A percentile compares a stretch with the other conserved stretches of the same genome.
Evolutionary conservation across 2,113 vertebrate genomes (phyloP).

Genomic region (Austrofundulus limnaeus): DNA sequence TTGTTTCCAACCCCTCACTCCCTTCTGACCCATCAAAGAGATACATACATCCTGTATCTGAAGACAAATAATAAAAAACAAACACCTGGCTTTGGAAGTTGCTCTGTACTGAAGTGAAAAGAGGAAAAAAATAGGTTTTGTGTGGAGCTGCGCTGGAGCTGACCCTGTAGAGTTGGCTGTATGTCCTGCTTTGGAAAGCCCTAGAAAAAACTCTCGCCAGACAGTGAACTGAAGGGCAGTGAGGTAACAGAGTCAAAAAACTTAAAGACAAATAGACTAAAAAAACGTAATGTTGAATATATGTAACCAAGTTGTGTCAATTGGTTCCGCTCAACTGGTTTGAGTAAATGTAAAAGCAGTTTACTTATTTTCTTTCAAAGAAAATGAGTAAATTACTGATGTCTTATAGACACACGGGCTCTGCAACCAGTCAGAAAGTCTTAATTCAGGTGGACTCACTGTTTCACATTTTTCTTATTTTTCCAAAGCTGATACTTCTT

Average conservation of each 20-base stretch:
- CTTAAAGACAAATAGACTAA: slow-evolving; percentile 48
- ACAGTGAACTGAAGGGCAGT: slow-evolving; percentile 59
- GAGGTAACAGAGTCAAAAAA: slow-evolving; percentile 44
- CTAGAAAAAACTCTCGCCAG: slow-evolving; percentile 58
- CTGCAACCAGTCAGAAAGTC: no score
- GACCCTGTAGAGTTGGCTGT: slow-evolving; percentile 65
- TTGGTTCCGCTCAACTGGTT: no score
- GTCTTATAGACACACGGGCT: slow-evolving; percentile 19
- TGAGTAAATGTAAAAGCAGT: no score
- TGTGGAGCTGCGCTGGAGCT: slow-evolving; percentile 38
- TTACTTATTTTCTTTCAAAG: slow-evolving; percentile 29
- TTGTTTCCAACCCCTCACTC: slow-evolving; percentile 60
- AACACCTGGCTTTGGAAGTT: slow-evolving; percentile 54
- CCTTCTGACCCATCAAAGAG: slow-evolving; percentile 56
- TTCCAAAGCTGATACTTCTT: neutral
- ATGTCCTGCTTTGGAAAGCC: slow-evolving; percentile 55
- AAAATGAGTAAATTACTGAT: no score
- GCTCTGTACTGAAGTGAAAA: slow-evolving; percentile 60
- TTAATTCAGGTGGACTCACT: no score
- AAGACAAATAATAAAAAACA: slow-evolving; percentile 66
- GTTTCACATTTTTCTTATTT: slow-evolving; percentile 12
- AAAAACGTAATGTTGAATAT: no score
- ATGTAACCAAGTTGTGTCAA: no score
- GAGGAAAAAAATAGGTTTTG: slow-evolving; percentile 61
- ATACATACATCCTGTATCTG: slow-evolving; percentile 57